These are phyloP conservation scores for Goniozus legneri DNA, from an alignment of 1,140 invertebrate genomes.

Conservation along the genomic window DNA sequence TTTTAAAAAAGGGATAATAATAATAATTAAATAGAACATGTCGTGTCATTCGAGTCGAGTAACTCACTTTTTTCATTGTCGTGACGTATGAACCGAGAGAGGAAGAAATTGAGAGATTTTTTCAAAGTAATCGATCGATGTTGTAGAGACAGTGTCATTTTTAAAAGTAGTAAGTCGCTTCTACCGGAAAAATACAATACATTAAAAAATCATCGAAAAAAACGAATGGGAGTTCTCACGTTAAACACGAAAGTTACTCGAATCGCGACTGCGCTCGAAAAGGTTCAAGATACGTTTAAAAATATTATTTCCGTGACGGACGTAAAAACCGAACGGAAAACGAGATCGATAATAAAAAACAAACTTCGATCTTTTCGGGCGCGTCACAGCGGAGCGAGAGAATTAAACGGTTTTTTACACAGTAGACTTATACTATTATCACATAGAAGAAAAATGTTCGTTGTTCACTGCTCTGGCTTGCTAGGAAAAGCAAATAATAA, in stretches of 20 bases:
- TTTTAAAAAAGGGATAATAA: conserved; percentile 3
- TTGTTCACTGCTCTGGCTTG: conserved; percentile 48
- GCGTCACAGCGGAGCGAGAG: conserved; percentile 9
- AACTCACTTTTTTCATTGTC: conserved; percentile 22
- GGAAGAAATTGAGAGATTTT: conserved; percentile 21
- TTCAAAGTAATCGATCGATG: conserved; percentile 46
- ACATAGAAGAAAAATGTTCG: conserved; percentile 38
- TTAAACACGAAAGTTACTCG: background rate
- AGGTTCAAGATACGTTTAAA: background rate
- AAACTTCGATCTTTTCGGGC: conserved; percentile 4
- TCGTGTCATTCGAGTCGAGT: conserved; percentile 22
- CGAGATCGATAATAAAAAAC: too few species aligned
- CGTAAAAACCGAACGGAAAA: too few species aligned
- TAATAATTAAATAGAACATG: conserved; percentile 26
- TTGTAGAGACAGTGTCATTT: conserved; percentile 46
- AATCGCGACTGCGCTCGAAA: background rate
- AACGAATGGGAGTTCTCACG: conserved; percentile 1
- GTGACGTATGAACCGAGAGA: conserved; percentile 15
- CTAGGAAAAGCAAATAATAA: conserved; percentile 32
- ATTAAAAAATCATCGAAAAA: too few species aligned
- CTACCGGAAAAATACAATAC: conserved; percentile 24
- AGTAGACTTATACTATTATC: conserved; percentile 36
- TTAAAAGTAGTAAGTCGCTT: conserved; percentile 46
- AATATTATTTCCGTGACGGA: background rate
- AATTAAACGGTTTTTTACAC: conserved; percentile 32